Percentiles rank a stretch among this genome's conserved stretches.
Evolutionary conservation across 2,888 invertebrate genomes (phyloP).

Genomic region (Eupithecia tripunctaria): DNA sequence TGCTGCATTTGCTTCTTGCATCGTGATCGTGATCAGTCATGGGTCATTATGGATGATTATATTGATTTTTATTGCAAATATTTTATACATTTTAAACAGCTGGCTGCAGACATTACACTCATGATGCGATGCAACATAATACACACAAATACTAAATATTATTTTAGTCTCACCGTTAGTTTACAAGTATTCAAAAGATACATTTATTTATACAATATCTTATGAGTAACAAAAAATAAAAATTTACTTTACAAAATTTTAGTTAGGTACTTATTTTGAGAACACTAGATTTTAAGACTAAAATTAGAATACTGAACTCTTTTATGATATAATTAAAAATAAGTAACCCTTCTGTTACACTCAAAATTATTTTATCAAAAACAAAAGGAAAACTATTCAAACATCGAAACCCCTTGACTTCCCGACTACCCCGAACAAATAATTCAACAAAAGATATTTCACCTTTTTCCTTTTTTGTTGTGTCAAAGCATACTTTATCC

Average conservation of each 20-base stretch:
- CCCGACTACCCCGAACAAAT: slow-evolving; percentile 58
- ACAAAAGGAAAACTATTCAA: slow-evolving; percentile 16
- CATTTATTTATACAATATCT: too few relatives aligned
- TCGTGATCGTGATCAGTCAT: slow-evolving; percentile 35
- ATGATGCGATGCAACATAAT: not conserved
- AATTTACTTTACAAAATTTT: too few relatives aligned
- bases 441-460: slow-evolving; percentile 66
- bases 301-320: not conserved
- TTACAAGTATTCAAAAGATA: too few relatives aligned
- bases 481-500: slow-evolving; percentile 84
- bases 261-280: too few relatives aligned
- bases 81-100: slow-evolving; percentile 21
- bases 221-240: too few relatives aligned
- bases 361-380: not conserved
- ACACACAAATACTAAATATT: not conserved
- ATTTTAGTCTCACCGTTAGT: too few relatives aligned
- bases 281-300: too few relatives aligned
- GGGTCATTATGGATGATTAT: slow-evolving; percentile 27
- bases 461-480: slow-evolving; percentile 67
- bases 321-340: not conserved
- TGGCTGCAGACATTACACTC: slow-evolving; percentile 4
- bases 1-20: slow-evolving; percentile 35
- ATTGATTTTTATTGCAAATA: slow-evolving; percentile 16
- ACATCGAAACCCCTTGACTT: slow-evolving; percentile 29
- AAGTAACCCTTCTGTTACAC: not conserved